These are phyloP conservation scores for Eubucco bourcierii DNA, from an alignment of 2,113 vertebrate genomes.

Conservation along the genomic window DNA sequence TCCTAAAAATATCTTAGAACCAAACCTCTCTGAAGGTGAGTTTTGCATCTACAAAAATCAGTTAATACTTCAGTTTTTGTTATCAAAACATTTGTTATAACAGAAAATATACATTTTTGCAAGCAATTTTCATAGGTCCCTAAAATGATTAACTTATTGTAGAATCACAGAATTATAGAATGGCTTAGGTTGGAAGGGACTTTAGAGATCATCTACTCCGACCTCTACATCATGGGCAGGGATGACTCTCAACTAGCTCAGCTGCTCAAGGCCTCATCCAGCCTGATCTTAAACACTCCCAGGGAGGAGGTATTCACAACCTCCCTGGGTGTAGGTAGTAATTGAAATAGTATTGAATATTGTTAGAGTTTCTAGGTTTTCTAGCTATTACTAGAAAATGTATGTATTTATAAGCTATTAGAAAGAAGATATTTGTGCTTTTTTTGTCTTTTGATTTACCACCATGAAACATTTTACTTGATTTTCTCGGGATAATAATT, in stretches of 20 bases:
- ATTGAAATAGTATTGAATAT: background rate
- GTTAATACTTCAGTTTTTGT: background rate
- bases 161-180: no score
- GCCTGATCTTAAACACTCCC: no score
- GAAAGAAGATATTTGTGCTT: background rate
- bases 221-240: no score
- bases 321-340: background rate
- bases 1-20: background rate
- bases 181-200: no score
- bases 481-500: background rate
- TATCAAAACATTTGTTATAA: background rate
- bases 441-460: background rate
- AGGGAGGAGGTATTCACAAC: no score
- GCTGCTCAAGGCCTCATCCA: no score
- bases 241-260: no score
- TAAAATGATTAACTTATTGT: background rate
- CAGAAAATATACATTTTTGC: background rate
- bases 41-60: background rate
- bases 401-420: background rate
- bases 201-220: no score
- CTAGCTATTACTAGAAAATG: background rate
- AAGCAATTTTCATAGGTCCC: background rate
- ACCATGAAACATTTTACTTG: background rate
- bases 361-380: background rate
- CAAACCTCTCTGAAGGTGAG: background rate